phyloP scores from a whole-genome alignment of 1,140 invertebrate genomes.

The Asobara japonica region DNA sequence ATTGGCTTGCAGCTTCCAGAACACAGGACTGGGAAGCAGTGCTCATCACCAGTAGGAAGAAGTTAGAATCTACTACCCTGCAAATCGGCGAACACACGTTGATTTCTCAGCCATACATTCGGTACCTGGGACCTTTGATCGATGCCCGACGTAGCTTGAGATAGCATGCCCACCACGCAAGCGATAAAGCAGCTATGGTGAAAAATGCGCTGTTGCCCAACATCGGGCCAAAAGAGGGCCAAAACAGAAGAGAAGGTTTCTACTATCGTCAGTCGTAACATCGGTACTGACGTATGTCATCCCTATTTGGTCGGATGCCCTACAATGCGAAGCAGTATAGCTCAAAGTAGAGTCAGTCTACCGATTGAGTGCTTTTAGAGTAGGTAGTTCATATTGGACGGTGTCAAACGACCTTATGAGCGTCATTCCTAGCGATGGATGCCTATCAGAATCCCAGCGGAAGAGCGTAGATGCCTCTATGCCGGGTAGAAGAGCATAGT shows the following conservation, averaged over 20 bases:
- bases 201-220: neutral
- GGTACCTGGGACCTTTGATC: slow-evolving; percentile 4
- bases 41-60: slow-evolving; percentile 19
- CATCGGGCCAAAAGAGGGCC: slow-evolving; percentile 17
- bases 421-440: no score
- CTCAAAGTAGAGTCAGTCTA: neutral
- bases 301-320: neutral
- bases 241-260: neutral
- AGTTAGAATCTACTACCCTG: neutral
- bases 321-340: slow-evolving; percentile 28
- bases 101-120: neutral
- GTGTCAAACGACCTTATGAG: no score
- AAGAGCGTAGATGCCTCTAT: no score
- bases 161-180: neutral
- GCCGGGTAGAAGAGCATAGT: no score
- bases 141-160: neutral
- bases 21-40: slow-evolving; percentile 40
- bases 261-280: no score
- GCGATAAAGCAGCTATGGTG: neutral
- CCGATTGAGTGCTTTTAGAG: slow-evolving; percentile 24
- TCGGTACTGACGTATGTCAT: no score
- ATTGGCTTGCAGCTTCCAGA: slow-evolving; percentile 27
- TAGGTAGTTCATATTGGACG: slow-evolving; percentile 34
- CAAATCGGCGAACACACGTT: neutral
- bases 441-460: no score